Percentiles rank a stretch among this genome's conserved stretches.
phyloP scores from a whole-genome alignment of 1,140 invertebrate species.

The Belonocnema kinseyi region DNA sequence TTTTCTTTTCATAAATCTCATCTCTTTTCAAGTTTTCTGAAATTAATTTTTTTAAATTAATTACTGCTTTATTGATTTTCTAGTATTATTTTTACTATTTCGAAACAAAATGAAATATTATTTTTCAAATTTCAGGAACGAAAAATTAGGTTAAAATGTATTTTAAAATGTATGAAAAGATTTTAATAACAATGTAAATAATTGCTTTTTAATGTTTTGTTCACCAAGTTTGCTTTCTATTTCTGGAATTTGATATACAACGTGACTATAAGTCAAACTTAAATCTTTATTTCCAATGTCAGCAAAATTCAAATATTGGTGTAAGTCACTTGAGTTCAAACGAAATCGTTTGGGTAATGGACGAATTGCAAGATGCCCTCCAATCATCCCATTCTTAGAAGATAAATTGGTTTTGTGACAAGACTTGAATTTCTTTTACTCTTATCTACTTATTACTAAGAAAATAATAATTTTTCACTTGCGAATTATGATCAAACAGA shows the following conservation, averaged over 20 bases:
- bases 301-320: background rate
- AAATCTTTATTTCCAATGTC: background rate
- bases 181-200: background rate
- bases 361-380: conserved; percentile 1
- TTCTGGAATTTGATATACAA: background rate
- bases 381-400: background rate
- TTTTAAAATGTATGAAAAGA: background rate
- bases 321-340: background rate
- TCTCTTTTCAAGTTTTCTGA: background rate
- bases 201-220: background rate
- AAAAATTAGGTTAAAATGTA: too few species aligned
- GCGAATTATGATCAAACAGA: too few species aligned
- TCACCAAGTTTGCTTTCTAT: background rate
- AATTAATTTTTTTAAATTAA: background rate
- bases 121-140: too few species aligned
- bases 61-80: background rate
- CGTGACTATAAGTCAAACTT: background rate
- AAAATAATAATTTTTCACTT: too few species aligned
- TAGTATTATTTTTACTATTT: background rate
- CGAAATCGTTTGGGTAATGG: conserved; percentile 7
- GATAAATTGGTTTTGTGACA: background rate
- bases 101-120: background rate
- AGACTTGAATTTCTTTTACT: too few species aligned
- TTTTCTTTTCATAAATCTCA: background rate
- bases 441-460: too few species aligned